Base-by-base conservation (phyloP, 2,113 vertebrate species). In the Eurypyga helias region DNA sequence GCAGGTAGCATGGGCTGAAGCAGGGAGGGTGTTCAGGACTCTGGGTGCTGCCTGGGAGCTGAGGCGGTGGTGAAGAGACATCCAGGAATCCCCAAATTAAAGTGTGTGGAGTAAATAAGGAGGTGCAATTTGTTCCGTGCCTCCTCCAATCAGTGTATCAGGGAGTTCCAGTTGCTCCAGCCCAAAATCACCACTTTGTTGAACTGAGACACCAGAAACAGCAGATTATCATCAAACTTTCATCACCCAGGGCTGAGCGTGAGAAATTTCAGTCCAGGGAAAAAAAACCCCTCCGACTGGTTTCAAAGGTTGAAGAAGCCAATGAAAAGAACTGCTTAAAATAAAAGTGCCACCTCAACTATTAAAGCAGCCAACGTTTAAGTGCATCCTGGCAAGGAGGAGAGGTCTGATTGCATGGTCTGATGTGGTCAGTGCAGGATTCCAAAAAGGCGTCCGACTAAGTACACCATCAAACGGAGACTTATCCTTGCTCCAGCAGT, bases 181-280 rank as follows among this genome's bases (percentile, higher is more conserved):
- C 60, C 70, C 69, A 18, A 96, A 96, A 96, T 93, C 90, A 92
- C 69, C 92, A 89, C 90, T 83, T 80, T 29, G 57, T 87, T 76
- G 55, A 82, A 66, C 49, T 0, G 38, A 96, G 87, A 90, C 69
- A 72, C 65, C 4, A 29, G 84, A 62, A 90, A 58, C 46, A 46
- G 60, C 88, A 92, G 91, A 94, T 94, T 92, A 93, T 89, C 3
- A 1, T 91, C 94, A 93, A 75, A 84, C 46, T 80, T 96, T 93
- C 85, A 69, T 94, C 87, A 86, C 91, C 75, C 0, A 0, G 19
- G 49, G 46, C 60, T 93, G 80, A 93, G 79, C 65, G 0, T 64
- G 90, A 94, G 87, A 95, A 94, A 93, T 94, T 91, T 91, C 90
- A 94, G 65, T 28, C 45, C 19, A 5, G 28, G 23, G 1, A 46